These are phyloP conservation scores for Campopleginae sp. DNA, from an alignment of 2,888 invertebrate species.

Conservation along the genomic window DNA sequence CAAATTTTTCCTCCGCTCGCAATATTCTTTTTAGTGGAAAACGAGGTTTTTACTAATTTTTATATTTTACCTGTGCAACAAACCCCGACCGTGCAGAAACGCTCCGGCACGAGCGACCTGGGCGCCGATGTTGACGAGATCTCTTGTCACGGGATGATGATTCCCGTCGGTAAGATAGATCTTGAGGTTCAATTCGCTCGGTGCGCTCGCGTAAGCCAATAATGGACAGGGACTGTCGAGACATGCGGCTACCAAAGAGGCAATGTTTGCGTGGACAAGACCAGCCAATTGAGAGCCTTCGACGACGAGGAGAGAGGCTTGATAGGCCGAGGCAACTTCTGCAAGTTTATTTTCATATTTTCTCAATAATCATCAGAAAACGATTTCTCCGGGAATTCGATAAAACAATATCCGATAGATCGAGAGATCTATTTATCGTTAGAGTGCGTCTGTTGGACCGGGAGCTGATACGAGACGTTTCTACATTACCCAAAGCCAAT, in stretches of 20 bases:
- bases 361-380: not conserved
- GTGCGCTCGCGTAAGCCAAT: constrained; percentile 89
- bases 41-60: not conserved
- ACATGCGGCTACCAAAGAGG: constrained; percentile 90
- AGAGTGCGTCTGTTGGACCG: constrained; percentile 35
- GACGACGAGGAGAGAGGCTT: constrained; percentile 89
- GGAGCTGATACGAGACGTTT: constrained; percentile 47
- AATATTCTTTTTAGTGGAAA: not conserved
- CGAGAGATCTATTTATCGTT: not conserved
- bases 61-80: constrained; percentile 88
- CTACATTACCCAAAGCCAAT: constrained; percentile 61
- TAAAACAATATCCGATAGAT: not conserved
- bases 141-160: constrained; percentile 87
- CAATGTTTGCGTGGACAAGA: constrained; percentile 89
- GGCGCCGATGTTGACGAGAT: constrained; percentile 93
- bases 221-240: constrained; percentile 87
- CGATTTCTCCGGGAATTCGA: not conserved
- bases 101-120: constrained; percentile 94
- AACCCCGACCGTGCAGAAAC: constrained; percentile 94
- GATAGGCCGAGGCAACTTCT: constrained; percentile 90
- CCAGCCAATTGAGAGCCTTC: constrained; percentile 91
- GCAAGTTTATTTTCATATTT: constrained; percentile 71
- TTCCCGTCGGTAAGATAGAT: constrained; percentile 83
- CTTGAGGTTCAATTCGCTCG: constrained; percentile 81
- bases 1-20: not conserved